Conservation (phyloP, 1,140 invertebrate species). For the Nasonia longicornis region DNA sequence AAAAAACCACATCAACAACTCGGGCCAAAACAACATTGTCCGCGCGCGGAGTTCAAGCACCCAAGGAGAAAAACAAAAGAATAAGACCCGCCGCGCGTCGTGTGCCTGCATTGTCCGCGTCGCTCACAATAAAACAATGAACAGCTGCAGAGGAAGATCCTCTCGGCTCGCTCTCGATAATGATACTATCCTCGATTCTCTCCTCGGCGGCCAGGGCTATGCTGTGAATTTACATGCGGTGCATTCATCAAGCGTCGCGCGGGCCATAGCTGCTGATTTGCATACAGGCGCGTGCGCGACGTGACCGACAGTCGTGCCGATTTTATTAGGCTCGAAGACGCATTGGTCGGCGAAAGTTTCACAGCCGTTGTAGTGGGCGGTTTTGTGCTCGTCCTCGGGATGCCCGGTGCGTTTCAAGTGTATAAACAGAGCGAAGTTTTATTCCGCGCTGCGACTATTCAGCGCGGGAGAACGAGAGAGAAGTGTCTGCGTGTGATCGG, state of each 20-base stretch:
- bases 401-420: background rate
- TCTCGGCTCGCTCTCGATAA: slow-evolving; percentile 20
- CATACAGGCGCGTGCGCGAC: background rate
- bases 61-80: background rate
- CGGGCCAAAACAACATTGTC: background rate
- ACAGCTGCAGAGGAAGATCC: background rate
- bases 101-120: background rate
- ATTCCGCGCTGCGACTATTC: background rate
- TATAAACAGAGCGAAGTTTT: background rate
- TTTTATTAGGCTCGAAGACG: background rate
- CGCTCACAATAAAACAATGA: slow-evolving; percentile 12
- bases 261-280: background rate
- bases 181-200: slow-evolving; percentile 8
- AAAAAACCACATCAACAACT: background rate
- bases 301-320: slow-evolving; percentile 9
- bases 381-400: background rate
- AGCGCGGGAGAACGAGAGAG: too few relatives aligned
- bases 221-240: background rate
- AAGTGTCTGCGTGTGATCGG: too few relatives aligned
- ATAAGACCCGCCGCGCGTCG: background rate
- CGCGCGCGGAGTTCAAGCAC: background rate
- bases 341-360: background rate
- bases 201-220: background rate
- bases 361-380: background rate
- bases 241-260: background rate